Conservation (phyloP, 2,797 vertebrate genomes). For the Petrocephalus sullivani region DNA sequence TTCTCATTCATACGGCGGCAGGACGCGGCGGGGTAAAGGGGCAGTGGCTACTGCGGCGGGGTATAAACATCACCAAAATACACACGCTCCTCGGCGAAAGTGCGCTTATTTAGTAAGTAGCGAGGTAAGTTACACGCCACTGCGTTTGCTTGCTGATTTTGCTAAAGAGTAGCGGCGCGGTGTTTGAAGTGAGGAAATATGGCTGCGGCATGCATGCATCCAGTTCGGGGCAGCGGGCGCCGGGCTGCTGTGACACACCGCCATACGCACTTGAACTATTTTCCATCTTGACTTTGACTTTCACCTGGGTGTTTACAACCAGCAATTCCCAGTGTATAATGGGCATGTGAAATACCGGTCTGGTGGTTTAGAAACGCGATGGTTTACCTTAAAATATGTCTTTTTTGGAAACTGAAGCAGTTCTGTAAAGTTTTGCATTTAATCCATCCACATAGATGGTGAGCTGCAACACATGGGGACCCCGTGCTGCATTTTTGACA, state of each 20-base stretch:
- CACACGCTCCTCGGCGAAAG: neutral
- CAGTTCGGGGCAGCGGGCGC: neutral
- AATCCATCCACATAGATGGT: neutral
- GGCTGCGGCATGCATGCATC: neutral
- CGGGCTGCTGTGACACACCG: neutral
- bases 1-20: conserved; percentile 21
- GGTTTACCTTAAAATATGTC: neutral
- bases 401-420: neutral
- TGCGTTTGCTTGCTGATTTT: neutral
- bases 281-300: neutral
- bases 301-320: neutral
- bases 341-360: neutral
- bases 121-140: conserved; percentile 16
- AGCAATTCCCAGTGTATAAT: neutral
- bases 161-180: neutral
- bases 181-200: conserved; percentile 22
- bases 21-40: conserved; percentile 5
- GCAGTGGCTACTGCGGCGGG: neutral
- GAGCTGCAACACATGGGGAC: neutral
- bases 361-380: neutral
- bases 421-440: conserved; percentile 4
- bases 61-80: neutral
- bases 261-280: conserved; percentile 7
- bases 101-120: neutral
- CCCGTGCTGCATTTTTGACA: neutral